Evolutionary conservation across 2,888 invertebrate genomes (phyloP), one percentile per base, ranked within the genome.

Genomic region (Cinara cedri): DNA sequence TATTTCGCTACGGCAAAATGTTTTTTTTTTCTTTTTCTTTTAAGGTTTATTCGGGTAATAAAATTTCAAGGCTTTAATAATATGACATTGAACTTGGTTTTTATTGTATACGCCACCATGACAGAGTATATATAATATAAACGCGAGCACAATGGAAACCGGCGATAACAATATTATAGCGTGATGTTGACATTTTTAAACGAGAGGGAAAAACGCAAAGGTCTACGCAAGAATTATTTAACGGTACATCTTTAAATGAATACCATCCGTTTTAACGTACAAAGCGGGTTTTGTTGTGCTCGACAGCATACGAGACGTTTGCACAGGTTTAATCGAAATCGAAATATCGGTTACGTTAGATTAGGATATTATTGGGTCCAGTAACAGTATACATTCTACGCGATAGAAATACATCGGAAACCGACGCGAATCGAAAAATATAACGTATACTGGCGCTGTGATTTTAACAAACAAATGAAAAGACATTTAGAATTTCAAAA

Each of bases 1-100:
- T 34, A 10, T 42, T 57, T 46, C n/a, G 8, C 16, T 44, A 44
- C 34, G 8, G 0, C 11, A 14, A 16, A 26, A n/a, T 11, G 8
- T 44, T 34, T 34, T 34, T 34, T 34, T 34, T 34, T 34, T n/a
- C n/a, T n/a, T 57, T 57, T 57, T 55, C 16, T n/a, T 57, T 57
- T 24, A 11, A 46, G 16, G 44, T 44, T 57, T 44, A 21, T 71
- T 21, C 16, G 34, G 4, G 21, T 46, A n/a, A 72, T 57, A 57
- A 72, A 72, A 46, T 44, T 16, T 14, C 19, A 21, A 19, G 54
- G 54, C 14, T 34, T 70, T n/a, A n/a, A n/a, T n/a, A 68, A 3
- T 34, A 19, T 57, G 55, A 72, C 57, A 72, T 57, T 72, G 57
- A 72, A 72, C 57, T 72, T 72, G 57, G 24, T 10, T 72, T 71